Evolutionary conservation across 2,113 vertebrate genomes (phyloP).

Genomic region (Triplophysa rosa): DNA sequence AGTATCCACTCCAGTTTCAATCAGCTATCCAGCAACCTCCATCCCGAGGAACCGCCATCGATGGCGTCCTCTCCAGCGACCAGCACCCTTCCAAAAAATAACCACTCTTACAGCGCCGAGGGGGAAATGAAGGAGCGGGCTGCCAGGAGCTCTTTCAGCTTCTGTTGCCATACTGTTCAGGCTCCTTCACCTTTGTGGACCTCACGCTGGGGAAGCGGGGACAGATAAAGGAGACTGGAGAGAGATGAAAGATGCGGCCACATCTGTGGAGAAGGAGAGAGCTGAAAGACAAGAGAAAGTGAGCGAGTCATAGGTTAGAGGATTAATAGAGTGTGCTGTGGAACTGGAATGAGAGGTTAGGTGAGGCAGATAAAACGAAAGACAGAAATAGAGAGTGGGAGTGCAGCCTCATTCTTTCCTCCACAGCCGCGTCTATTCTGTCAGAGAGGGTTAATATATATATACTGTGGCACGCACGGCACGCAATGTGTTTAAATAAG

Average conservation of each 20-base stretch:
- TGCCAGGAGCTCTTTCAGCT: neutral
- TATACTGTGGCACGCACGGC: conserved; percentile 37
- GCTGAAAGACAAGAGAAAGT: conserved; percentile 21
- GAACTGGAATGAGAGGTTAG: conserved; percentile 13
- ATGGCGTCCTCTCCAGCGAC: neutral
- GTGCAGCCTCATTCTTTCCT: conserved; percentile 44
- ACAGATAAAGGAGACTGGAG: conserved; percentile 10
- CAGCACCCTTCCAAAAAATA: neutral
- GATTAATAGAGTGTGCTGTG: conserved; percentile 31
- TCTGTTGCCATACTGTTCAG: neutral
- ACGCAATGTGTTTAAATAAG: conserved; percentile 68
- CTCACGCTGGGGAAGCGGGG: neutral
- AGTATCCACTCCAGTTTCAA: conserved; percentile 24
- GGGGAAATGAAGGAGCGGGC: neutral
- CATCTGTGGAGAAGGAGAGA: conserved; percentile 9
- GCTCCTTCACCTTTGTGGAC: neutral
- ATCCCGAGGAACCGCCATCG: neutral
- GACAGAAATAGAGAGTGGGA: conserved; percentile 41
- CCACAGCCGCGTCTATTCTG: conserved; percentile 56
- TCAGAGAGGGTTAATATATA: conserved; percentile 70
- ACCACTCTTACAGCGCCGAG: neutral
- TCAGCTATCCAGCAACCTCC: neutral
- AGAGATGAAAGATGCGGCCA: conserved; percentile 19
- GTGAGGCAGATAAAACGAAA: conserved; percentile 25
- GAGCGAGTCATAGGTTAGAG: conserved; percentile 8